Evolutionary conservation across 2,888 invertebrate species (phyloP).

Genomic region (Himalopsyche anomala): DNA sequence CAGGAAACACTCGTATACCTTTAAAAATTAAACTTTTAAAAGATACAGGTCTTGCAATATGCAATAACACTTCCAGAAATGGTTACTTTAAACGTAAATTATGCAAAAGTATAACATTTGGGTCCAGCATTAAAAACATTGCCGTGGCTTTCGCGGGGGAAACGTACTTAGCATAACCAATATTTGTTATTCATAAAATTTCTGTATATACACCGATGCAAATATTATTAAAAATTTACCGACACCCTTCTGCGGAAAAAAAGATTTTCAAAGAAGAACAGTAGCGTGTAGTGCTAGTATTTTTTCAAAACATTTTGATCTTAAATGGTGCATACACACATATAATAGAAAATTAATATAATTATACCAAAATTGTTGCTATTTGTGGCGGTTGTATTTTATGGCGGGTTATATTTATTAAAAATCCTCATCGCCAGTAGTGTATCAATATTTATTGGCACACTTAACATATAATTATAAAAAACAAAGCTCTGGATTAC

Average conservation of each 20-base stretch:
- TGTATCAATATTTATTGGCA: no score
- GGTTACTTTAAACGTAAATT: constrained; percentile 26
- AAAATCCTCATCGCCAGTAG: no score
- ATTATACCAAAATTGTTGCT: no score
- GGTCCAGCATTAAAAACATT: constrained; percentile 30
- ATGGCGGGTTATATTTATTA: no score
- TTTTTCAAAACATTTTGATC: no score
- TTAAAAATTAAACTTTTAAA: constrained; percentile 34
- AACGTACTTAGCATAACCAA: constrained; percentile 26
- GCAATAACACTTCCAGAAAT: constrained; percentile 30
- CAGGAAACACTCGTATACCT: background rate
- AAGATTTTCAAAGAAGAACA: background rate
- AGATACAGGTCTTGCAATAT: constrained; percentile 34
- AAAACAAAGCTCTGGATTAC: no score
- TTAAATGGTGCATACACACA: no score
- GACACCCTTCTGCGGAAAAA: background rate
- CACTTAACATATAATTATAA: no score
- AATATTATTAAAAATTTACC: constrained; percentile 22
- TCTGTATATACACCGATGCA: constrained; percentile 10
- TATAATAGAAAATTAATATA: no score
- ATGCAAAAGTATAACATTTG: constrained; percentile 31
- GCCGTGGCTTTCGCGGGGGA: constrained; percentile 20
- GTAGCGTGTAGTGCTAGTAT: background rate
- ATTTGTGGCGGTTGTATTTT: no score
- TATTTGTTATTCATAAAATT: constrained; percentile 15